These are phyloP conservation scores for Grus americana DNA, from an alignment of 2,113 vertebrate species.

Conservation along the genomic window DNA sequence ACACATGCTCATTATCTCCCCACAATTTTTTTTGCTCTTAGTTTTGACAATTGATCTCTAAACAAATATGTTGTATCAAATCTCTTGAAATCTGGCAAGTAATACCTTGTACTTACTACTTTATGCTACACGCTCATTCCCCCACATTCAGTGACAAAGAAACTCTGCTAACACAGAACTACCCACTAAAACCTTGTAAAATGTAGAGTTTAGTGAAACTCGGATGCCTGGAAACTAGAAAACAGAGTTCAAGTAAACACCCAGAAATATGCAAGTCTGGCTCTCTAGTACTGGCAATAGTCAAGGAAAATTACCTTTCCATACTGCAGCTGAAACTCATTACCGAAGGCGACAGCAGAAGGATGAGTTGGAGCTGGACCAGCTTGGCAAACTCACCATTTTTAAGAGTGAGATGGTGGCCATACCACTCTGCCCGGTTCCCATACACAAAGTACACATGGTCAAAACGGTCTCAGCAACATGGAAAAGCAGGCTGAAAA, in stretches of 20 bases:
- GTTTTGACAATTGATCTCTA: conserved; percentile 26
- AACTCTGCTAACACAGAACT: background rate
- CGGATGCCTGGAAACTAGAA: conserved; percentile 44
- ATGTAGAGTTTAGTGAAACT: background rate
- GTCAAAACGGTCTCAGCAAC: background rate
- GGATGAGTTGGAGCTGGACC: conserved; percentile 31
- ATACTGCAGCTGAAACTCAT: conserved; percentile 59
- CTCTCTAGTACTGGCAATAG: conserved; percentile 41
- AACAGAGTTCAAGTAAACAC: conserved; percentile 59
- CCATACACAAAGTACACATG: fast-evolving
- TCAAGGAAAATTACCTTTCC: conserved; percentile 67
- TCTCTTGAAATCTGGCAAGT: conserved; percentile 20
- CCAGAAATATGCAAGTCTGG: conserved; percentile 55
- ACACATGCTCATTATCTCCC: background rate
- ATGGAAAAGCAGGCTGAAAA: background rate
- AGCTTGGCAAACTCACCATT: background rate
- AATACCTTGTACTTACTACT: background rate
- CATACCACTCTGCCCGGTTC: background rate
- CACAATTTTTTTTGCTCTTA: background rate
- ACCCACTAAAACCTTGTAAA: background rate
- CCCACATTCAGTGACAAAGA: background rate
- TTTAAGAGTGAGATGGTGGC: background rate
- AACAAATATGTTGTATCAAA: background rate
- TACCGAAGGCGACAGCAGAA: conserved; percentile 5
- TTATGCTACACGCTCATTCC: background rate